Evolutionary conservation across 2,888 invertebrate genomes (phyloP), one percentile per base, ranked within the genome.

Genomic region (Rotaria magnacalcarata): DNA sequence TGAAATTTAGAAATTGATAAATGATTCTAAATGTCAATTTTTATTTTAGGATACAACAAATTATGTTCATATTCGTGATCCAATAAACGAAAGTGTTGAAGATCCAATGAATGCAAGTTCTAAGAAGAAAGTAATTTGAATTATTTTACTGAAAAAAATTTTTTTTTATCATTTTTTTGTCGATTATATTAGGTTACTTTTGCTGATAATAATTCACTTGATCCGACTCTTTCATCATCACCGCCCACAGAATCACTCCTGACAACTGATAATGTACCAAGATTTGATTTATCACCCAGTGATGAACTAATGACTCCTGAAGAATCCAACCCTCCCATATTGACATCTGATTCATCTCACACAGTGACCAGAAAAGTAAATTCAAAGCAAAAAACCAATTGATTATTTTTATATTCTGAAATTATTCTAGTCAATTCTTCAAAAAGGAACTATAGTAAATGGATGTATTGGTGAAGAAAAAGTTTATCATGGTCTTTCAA

Each of bases 401-500:
- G 47, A 2, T 41, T 11, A 8, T 47, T 24, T 47, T 80, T 19
- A 47, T 80, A 8, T 47, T 16, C n/a, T 80, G 5, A 34, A 10
- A 21, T 47, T 75, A 7, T 24, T 41, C 19, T 80, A 80, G 80
- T 80, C 80, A 6, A 80, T 80, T 80, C 47, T 80, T 11, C 80
- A 80, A 80, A 80, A 47, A 47, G 11, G 47, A 47, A 4, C 47
- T 3, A 0, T n/a, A 80, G 3, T 47, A 11, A 80, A 80, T 80
- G 80, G 80, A 80, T n/a, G 0, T 80, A n/a, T n/a, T 0, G 80
- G 47, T 2, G 80, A 80, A 47, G 80, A 80, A 80, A 80, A 80
- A 80, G 80, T 80, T 80, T 43, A 47, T 47, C 43, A 80, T 47
- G 80, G 80, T 6, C 47, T 80, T 80, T 47, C 14, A n/a, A 80